These are phyloP conservation scores for Drosophila baimaii DNA, from an alignment of 1,140 invertebrate species.

Conservation along the genomic window DNA sequence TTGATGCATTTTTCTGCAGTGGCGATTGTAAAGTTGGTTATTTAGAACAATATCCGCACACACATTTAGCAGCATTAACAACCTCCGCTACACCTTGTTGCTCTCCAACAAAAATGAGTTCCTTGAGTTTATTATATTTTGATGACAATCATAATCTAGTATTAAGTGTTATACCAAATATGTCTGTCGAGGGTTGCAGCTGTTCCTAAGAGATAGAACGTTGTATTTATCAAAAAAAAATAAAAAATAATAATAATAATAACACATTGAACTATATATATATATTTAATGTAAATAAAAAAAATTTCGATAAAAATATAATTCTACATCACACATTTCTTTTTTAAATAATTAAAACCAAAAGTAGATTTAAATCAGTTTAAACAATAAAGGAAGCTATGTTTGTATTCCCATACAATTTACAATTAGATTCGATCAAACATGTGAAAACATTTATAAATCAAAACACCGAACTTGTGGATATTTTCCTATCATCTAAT, in stretches of 20 bases:
- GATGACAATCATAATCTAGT: slow-evolving; percentile 95
- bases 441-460: too few species aligned
- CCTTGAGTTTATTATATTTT: slow-evolving; percentile 97
- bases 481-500: too few species aligned
- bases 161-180: slow-evolving; percentile 93
- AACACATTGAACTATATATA: neutral
- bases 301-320: neutral
- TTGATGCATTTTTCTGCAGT: slow-evolving; percentile 98
- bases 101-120: slow-evolving; percentile 93
- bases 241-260: neutral
- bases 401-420: too few species aligned
- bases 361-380: too few species aligned
- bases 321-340: neutral
- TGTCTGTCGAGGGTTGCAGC: slow-evolving; percentile 96
- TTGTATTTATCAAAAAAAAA: neutral
- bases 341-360: too few species aligned
- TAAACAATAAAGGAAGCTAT: too few species aligned
- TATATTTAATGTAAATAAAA: slow-evolving; percentile 7
- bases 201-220: slow-evolving; percentile 88
- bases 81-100: slow-evolving; percentile 92
- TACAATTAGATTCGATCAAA: too few species aligned
- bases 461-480: too few species aligned
- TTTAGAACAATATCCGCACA: slow-evolving; percentile 95
- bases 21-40: slow-evolving; percentile 97
- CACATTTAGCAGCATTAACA: slow-evolving; percentile 94